Evolutionary conservation across 2,888 invertebrate genomes (phyloP), one percentile per base, ranked within the genome.

Genomic region (Timema cristinae): DNA sequence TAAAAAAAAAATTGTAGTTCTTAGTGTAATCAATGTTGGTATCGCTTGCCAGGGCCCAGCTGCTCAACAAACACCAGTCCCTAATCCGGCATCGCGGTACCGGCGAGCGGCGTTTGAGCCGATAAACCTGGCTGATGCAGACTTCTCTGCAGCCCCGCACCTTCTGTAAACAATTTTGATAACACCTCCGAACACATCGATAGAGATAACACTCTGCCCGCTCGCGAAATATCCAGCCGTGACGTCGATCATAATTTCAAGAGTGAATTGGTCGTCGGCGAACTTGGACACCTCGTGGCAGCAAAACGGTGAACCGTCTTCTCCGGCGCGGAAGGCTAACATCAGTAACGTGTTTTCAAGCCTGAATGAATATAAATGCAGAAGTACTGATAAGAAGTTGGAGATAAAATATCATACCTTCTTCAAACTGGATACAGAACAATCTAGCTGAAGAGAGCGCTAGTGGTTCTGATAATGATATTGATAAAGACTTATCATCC

Each of bases 311-410:
- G 32, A 52, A 15, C n/a, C 56, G 47, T 59, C 79, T 6, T 48
- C 80, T 78, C 75, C 32, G 32, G 32, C 32, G 32, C 81, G 78
- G 54, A 84, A 84, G 76, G 84, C 85, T 51, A 85, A 83, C 70
- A 88, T 89, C 69, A 87, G 87, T 71, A 88, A 88, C 77, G 88
- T 89, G 50, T 89, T 88, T 76, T 86, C 85, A 77, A 89, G 88
- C 78, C 81, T 89, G 69, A 87, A 88, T 74, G 89, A 89, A 71
- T 89, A 88, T 86, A 71, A 86, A 84, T 77, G 83, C 85, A n/a
- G 73, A 11, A 71, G 50, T n/a, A 52, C 16, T 11, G 66, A 66
- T 10, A 16, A 50, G 13, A 66, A 54, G 16, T 7, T 48, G 48
- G 16, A 50, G 10, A 11, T 51, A 11, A 67, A 67, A 13, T 50